Conservation (phyloP, 2,888 invertebrate genomes). For the Leucania comma region DNA sequence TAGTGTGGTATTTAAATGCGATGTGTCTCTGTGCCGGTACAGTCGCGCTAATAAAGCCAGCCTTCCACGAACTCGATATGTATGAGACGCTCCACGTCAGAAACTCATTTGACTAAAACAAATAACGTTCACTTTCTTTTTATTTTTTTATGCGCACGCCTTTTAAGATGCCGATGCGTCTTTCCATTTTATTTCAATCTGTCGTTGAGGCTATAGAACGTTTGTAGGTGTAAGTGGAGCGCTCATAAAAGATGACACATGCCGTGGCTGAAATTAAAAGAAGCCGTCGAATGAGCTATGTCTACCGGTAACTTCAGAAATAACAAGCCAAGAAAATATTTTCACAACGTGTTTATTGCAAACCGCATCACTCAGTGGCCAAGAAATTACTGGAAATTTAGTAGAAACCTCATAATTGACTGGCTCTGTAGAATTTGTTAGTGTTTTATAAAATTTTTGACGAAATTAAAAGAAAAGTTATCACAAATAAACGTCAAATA, state of each 20-base stretch:
- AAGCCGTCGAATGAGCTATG: conserved; percentile 52
- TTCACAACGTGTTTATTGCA: conserved; percentile 56
- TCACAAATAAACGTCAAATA: conserved; percentile 40
- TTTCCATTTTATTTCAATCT: conserved; percentile 77
- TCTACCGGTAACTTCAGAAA: conserved; percentile 49
- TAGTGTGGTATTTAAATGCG: conserved; percentile 88
- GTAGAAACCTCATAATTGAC: conserved; percentile 32
- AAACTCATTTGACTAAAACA: conserved; percentile 89
- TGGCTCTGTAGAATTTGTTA: conserved; percentile 26
- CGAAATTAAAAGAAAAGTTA: conserved; percentile 29
- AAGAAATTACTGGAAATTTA: conserved; percentile 41
- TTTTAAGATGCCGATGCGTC: conserved; percentile 82
- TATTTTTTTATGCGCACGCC: conserved; percentile 79
- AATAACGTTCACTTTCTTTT: conserved; percentile 83
- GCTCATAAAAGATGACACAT: conserved; percentile 57
- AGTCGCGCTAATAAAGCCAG: conserved; percentile 84
- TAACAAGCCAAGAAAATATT: conserved; percentile 54
- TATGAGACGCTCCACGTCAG: conserved; percentile 80
- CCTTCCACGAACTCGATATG: conserved; percentile 79
- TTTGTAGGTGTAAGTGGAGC: conserved; percentile 57
- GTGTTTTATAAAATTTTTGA: conserved; percentile 18
- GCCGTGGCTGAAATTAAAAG: conserved; percentile 59
- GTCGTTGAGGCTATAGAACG: conserved; percentile 65
- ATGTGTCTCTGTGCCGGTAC: conserved; percentile 83
- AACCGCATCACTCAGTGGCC: conserved; percentile 45